A percentile compares a stretch with the other conserved stretches of the same genome.
Conservation (phyloP, 2,113 vertebrate species). For the Proteles cristata region DNA sequence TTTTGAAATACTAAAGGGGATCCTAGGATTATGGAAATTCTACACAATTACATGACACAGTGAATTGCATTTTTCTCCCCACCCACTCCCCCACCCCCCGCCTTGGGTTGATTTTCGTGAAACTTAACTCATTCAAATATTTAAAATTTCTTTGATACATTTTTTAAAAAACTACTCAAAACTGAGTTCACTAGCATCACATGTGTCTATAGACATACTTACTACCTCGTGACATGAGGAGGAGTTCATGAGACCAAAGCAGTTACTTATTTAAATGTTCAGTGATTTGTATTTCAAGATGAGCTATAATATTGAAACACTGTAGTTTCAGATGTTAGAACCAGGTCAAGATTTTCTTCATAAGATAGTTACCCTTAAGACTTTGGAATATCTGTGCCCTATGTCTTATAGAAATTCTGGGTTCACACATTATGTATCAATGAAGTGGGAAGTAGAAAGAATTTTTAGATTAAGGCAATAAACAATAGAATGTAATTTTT, state of each 20-base stretch:
- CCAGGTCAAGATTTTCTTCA: background rate
- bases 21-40: background rate
- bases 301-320: background rate
- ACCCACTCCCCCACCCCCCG: rapidly evolving
- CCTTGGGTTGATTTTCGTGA: background rate
- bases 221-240: background rate
- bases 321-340: background rate
- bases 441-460: background rate
- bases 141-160: background rate
- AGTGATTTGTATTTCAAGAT: background rate
- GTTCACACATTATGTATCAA: background rate
- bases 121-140: background rate
- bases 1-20: background rate
- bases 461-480: background rate
- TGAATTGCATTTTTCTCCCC: background rate
- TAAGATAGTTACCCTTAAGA: background rate
- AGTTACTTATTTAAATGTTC: background rate
- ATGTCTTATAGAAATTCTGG: background rate
- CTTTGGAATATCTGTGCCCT: background rate
- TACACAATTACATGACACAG: background rate
- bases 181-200: background rate
- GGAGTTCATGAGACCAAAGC: background rate
- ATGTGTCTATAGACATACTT: background rate
- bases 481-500: background rate
- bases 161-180: background rate